Base-by-base conservation (phyloP, 2,888 invertebrate genomes). In the Thera obeliscata region DNA sequence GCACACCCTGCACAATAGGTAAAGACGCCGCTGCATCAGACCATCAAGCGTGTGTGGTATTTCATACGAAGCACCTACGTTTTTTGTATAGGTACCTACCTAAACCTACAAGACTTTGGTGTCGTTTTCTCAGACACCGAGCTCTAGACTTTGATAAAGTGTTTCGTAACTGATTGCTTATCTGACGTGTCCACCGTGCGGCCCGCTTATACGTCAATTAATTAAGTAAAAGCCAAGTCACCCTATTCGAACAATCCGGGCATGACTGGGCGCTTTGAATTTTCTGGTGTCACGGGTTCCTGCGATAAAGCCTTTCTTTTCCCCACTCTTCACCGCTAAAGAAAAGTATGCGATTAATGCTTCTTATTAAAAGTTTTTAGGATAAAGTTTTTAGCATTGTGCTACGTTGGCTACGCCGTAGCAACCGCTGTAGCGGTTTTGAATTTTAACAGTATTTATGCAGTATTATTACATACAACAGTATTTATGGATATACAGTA, bases 241-340 rank as follows among this genome's bases (percentile, higher is more conserved):
- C 88, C 87, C 88, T 85, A 86, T 87, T 87, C 83, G 84, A 83
- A 88, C 90, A 91, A 91, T 86, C 86, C 80, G 81, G 84, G 80
- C 87, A 83, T 93, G 92, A 93, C 89, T 76, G 68, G 74, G 87
- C 89, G 84, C 89, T 92, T 93, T 90, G 89, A 91, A 92, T 91
- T 91, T 91, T 91, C 89, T 90, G 87, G 86, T 89, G 91, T 90
- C 90, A 88, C 90, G 86, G 86, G 84, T 87, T 85, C 85, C 81
- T 82, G 85, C 88, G 90, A 90, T 91, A 91, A 90, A 87, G 85
- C 84, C 79, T 77, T 84, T 79, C 83, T 78, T 76, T 76, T 75
- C 74, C 81, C 80, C 81, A 78, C 79, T 22, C 22, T 85, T 83
- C 77, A 75, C 79, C 79, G 80, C 79, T 82, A 81, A 85, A 81